These are phyloP conservation scores for Pseudomyrmex cubaensis DNA, from an alignment of 1,140 invertebrate species.

Conservation along the genomic window DNA sequence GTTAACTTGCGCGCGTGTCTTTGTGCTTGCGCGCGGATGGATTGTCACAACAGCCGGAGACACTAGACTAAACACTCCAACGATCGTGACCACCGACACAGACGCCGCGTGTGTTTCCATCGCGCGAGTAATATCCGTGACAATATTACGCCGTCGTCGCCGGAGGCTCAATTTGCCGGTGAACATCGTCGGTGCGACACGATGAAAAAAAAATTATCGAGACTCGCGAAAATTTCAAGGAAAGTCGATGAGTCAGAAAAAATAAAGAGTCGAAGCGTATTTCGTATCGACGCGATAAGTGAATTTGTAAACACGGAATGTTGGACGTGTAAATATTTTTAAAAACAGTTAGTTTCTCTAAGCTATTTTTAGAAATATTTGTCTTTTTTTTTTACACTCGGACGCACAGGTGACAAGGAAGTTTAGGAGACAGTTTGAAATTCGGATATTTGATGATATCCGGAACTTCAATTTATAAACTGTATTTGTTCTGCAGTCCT, in stretches of 20 bases:
- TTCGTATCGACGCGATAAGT: too few relatives aligned
- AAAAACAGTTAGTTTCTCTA: too few relatives aligned
- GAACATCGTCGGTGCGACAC: background rate
- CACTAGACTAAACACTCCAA: conserved; percentile 79
- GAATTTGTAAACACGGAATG: too few relatives aligned
- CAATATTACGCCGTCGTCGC: conserved; percentile 59
- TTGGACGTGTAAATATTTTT: too few relatives aligned
- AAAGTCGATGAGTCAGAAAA: background rate
- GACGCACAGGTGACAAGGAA: too few relatives aligned
- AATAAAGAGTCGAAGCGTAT: background rate
- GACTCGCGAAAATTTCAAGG: background rate
- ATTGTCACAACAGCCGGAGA: conserved; percentile 78
- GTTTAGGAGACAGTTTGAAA: too few relatives aligned
- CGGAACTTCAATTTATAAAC: background rate
- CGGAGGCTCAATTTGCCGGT: conserved; percentile 25
- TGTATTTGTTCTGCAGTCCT: background rate
- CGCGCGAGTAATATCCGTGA: conserved; percentile 70
- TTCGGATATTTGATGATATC: background rate
- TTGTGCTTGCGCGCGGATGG: conserved; percentile 73
- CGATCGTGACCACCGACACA: conserved; percentile 72
- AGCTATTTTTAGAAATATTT: too few relatives aligned
- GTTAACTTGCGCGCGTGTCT: conserved; percentile 59
- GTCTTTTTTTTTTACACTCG: too few relatives aligned
- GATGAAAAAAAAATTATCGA: conserved; percentile 2
- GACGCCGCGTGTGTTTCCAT: conserved; percentile 62